Base-by-base conservation (phyloP, 2,113 vertebrate species). In the Patagioenas fasciata region DNA sequence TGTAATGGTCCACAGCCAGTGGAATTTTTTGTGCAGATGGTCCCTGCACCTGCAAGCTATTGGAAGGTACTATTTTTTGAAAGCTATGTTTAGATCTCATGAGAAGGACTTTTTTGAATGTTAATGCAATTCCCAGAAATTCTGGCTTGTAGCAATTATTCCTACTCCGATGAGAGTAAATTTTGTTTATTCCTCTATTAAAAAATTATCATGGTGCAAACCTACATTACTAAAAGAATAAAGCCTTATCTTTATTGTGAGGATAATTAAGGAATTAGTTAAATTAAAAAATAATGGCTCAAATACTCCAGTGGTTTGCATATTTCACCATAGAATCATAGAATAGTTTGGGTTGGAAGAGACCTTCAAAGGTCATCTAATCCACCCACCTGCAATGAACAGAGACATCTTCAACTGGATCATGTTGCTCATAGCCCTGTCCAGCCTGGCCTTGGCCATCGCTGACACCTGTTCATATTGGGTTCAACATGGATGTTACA, bases 21-120 rank as follows among this genome's bases (percentile, higher is more conserved):
- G 17, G 44, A 86, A 34, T 94, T 93, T 77, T 88, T 57, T 70
- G 36, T 93, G 64, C 66, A 97, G 78, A 94, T 95, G 64, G 85
- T 94, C 40, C 36, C 62, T 74, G 69, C 82, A 94, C 86, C 96
- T 94, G 85, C 91, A 93, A 75, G 50, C 51, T 54, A 69, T 93
- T 86, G 80, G 85, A 96, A 96, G 91, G 84, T 78, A 95, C 38
- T 40, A 42, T 74, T 61, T 92, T 71, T 89, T 92, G 88, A 95
- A 93, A 82, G n/a, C 69, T 94, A 50, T 84, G 70, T 89, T 96
- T 92, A 82, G 66, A 74, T 94, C 42, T 95, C 85, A 95, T 62
- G 62, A 89, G 91, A 85, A 47, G 67, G 9, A 3, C 31, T 75
- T 78, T 90, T 95, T 24, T 69, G 72, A 83, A 89, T 81, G 65